A percentile compares a stretch with the other conserved stretches of the same genome.
These are phyloP conservation scores for Hyperoplus lanceolatus DNA, from an alignment of 2,797 vertebrate genomes.

Conservation along the genomic window DNA sequence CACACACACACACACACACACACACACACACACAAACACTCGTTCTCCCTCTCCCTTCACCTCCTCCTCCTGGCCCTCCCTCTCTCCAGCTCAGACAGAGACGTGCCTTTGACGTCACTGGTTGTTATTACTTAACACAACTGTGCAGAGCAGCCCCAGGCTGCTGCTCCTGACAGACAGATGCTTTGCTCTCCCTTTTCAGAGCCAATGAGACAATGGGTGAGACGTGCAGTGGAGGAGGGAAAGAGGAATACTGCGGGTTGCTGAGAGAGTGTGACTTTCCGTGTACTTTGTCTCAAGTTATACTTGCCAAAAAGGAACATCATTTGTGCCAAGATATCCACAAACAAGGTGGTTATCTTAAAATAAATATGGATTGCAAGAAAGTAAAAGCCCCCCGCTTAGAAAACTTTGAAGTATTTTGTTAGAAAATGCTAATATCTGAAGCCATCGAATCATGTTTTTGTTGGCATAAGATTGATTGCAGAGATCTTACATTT, in stretches of 20 bases:
- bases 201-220: conserved; percentile 71
- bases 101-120: conserved; percentile 82
- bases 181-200: conserved; percentile 75
- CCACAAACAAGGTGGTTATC: background rate
- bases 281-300: background rate
- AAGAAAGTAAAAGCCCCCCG: background rate
- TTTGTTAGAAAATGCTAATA: background rate
- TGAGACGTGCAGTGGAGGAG: conserved; percentile 48
- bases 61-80: conserved; percentile 47
- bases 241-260: conserved; percentile 24
- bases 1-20: conserved; percentile 59
- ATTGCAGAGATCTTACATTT: background rate
- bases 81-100: conserved; percentile 69
- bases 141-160: conserved; percentile 75
- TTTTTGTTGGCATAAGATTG: background rate
- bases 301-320: conserved; percentile 24
- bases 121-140: conserved; percentile 85
- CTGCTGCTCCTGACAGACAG: conserved; percentile 81
- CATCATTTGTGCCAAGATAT: conserved; percentile 8
- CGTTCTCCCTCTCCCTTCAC: conserved; percentile 37
- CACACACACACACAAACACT: conserved; percentile 50
- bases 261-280: conserved; percentile 1
- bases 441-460: background rate
- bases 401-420: background rate
- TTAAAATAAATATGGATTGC: background rate